Evolutionary conservation across 2,113 vertebrate genomes (phyloP).

Genomic region (Psittacara wagleri): DNA sequence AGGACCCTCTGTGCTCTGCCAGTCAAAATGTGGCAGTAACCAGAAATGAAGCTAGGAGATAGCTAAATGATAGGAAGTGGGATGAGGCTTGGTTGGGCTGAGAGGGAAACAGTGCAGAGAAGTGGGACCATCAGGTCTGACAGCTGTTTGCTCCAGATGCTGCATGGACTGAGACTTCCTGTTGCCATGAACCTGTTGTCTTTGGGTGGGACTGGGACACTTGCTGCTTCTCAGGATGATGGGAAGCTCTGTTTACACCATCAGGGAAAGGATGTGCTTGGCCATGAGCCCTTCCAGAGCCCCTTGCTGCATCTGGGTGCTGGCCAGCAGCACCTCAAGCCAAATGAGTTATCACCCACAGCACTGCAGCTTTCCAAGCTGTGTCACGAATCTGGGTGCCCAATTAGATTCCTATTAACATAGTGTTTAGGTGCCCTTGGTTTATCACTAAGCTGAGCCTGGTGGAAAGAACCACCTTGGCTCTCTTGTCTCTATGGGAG

Average conservation of each 20-base stretch:
- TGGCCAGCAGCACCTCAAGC: background rate
- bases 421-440: background rate
- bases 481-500: background rate
- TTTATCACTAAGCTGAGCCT: background rate
- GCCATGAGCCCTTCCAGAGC: background rate
- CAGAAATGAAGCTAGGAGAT: background rate
- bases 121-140: background rate
- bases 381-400: background rate
- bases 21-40: background rate
- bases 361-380: background rate
- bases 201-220: background rate
- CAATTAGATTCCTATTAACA: background rate
- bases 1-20: background rate
- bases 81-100: background rate
- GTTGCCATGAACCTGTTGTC: background rate
- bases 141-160: background rate
- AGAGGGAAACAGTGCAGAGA: background rate
- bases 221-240: background rate
- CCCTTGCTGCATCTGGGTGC: fast-evolving
- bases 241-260: background rate
- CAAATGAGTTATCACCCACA: background rate
- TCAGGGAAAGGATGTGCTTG: background rate
- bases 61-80: background rate
- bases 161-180: background rate
- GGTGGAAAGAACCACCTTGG: background rate